A percentile compares a stretch with the other conserved stretches of the same genome.
Conservation (phyloP, 92 coral and sea anemone genomes). For the Isaurus tuberculatus region DNA sequence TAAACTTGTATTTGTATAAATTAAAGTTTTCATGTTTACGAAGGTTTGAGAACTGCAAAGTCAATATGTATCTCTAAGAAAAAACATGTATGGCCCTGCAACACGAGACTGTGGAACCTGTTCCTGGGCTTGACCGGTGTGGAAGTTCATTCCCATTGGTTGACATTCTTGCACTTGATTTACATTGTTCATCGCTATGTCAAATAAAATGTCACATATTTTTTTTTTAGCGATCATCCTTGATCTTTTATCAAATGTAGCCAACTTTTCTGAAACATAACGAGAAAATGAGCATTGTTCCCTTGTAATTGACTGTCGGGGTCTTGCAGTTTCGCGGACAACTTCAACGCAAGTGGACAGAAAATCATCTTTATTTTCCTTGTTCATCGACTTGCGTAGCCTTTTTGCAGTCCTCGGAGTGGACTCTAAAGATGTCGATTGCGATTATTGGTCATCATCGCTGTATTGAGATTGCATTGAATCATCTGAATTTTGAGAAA, state of each 20-base stretch:
- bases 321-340: too few relatives aligned
- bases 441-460: constrained; percentile 14
- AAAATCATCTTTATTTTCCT: constrained; percentile 42
- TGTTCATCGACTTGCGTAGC: constrained; percentile 41
- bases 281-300: too few relatives aligned
- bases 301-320: too few relatives aligned
- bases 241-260: constrained; percentile 30
- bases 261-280: too few relatives aligned
- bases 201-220: constrained; percentile 12
- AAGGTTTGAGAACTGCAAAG: constrained; percentile 17
- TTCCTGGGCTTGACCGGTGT: constrained; percentile 19
- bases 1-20: constrained; percentile 5
- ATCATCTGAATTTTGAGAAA: constrained; percentile 12
- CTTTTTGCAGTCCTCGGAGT: constrained; percentile 51
- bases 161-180: constrained; percentile 47
- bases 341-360: constrained; percentile 49
- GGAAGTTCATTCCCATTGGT: constrained; percentile 20
- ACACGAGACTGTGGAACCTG: constrained; percentile 24
- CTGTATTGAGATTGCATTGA: constrained; percentile 15
- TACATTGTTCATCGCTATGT: constrained; percentile 40
- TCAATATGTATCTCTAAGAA: constrained; percentile 43
- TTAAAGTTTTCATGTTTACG: constrained; percentile 12
- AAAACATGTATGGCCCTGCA: constrained; percentile 52
- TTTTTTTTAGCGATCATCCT: constrained; percentile 37
- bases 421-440: constrained; percentile 44